These are phyloP conservation scores for Drosophila sp. DNA, from an alignment of 1,140 invertebrate genomes.

Conservation along the genomic window DNA sequence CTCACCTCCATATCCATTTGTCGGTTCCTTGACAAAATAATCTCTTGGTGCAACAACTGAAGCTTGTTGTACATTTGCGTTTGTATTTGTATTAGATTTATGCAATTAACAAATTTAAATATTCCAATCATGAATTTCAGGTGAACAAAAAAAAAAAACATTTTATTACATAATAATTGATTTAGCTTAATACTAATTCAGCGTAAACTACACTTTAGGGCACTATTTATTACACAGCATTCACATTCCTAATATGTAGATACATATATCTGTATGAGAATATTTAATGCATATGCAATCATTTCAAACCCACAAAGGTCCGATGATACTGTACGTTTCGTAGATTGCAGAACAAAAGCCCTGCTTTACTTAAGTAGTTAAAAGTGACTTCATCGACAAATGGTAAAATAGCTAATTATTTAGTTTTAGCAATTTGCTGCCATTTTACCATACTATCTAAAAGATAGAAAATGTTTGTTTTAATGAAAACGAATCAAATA, in stretches of 20 bases:
- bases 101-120: not conserved
- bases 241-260: not conserved
- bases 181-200: not conserved
- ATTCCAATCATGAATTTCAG: not conserved
- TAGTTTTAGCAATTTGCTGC: too few species aligned
- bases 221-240: slow-evolving; percentile 9
- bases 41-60: too few species aligned
- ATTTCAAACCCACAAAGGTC: not conserved
- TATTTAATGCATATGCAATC: not conserved
- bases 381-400: not conserved
- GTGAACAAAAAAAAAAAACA: not conserved
- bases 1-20: too few species aligned
- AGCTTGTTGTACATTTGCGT: too few species aligned
- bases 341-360: not conserved
- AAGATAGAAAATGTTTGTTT: not conserved
- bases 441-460: too few species aligned
- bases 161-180: slow-evolving; percentile 7
- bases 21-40: too few species aligned
- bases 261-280: not conserved
- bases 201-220: not conserved
- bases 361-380: not conserved
- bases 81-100: too few species aligned
- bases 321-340: not conserved
- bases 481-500: not conserved
- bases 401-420: not conserved